A percentile compares a stretch with the other conserved stretches of the same genome.
These are phyloP conservation scores for Lochmaea capreae DNA, from an alignment of 2,888 invertebrate genomes.

Conservation along the genomic window DNA sequence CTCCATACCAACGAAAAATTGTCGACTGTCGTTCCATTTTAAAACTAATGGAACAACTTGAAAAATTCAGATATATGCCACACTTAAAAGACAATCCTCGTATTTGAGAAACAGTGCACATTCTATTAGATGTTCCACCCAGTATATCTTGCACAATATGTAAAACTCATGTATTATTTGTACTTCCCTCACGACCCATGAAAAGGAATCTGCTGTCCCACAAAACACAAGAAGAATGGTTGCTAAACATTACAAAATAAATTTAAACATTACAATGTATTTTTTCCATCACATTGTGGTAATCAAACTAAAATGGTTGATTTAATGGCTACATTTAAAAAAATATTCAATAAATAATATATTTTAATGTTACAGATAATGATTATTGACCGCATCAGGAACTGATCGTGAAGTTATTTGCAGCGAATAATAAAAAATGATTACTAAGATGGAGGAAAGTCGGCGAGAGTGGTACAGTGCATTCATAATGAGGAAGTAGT, in stretches of 20 bases:
- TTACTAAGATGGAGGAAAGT: constrained; percentile 38
- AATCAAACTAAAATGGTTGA: not conserved
- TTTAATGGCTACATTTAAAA: not conserved
- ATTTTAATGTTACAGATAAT: constrained; percentile 13
- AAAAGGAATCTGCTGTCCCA: no score
- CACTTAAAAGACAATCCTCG: no score
- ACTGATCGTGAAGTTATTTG: constrained; percentile 35
- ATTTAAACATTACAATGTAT: not conserved
- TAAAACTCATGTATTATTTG: no score
- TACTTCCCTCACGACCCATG: no score
- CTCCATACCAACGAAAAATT: no score
- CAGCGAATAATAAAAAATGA: constrained; percentile 36
- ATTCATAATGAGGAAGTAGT: constrained; percentile 40
- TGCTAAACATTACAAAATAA: not conserved
- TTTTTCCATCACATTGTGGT: not conserved
- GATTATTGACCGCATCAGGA: constrained; percentile 32
- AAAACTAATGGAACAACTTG: no score
- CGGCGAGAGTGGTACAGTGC: constrained; percentile 19
- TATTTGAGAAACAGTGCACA: no score
- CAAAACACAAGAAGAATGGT: not conserved
- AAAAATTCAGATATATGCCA: no score
- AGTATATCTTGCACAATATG: no score
- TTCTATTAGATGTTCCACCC: no score
- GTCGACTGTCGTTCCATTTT: no score
- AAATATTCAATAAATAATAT: constrained; percentile 1